phyloP scores from a whole-genome alignment of 1,140 invertebrate species.

The Temnothorax nylanderi region DNA sequence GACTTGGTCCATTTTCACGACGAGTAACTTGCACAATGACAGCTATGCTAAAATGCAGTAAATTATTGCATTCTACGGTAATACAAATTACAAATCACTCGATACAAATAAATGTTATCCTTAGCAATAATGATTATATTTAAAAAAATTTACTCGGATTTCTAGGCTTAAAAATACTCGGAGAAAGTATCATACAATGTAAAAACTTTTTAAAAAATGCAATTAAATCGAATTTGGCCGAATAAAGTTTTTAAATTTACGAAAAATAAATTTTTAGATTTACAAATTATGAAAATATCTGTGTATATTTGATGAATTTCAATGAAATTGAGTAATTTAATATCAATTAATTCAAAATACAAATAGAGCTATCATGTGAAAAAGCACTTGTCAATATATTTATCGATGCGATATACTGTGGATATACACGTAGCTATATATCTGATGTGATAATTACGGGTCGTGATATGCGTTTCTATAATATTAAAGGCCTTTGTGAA shows the following conservation, averaged over 20 bases:
- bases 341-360: not conserved
- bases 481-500: not conserved
- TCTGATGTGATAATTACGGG: not conserved
- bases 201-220: not conserved
- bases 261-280: not conserved
- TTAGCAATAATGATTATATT: not conserved
- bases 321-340: slow-evolving; percentile 9
- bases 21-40: not conserved
- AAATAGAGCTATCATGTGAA: not conserved
- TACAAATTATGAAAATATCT: not conserved
- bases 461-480: not conserved
- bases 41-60: not conserved
- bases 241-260: not conserved
- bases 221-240: not conserved
- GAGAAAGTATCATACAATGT: not conserved
- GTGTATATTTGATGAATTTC: not conserved
- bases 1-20: not conserved
- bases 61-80: slow-evolving; percentile 30
- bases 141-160: not conserved
- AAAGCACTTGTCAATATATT: too few relatives aligned
- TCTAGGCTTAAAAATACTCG: not conserved
- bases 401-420: not conserved
- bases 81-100: not conserved
- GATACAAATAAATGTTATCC: not conserved
- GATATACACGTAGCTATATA: not conserved